These are phyloP conservation scores for Cygnus buccinator DNA, from an alignment of 2,113 vertebrate species.

Conservation along the genomic window DNA sequence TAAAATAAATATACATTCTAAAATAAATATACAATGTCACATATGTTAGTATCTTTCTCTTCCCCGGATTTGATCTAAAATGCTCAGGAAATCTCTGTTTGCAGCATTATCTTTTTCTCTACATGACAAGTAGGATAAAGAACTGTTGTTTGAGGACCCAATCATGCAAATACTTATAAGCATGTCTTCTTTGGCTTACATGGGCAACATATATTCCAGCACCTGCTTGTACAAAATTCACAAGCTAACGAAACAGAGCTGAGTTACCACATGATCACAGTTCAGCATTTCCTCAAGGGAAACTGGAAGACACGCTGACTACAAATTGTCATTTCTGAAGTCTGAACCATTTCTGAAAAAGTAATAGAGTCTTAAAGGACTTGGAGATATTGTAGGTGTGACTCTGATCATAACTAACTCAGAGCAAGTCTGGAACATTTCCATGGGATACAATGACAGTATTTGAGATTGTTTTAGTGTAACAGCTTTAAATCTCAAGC, in stretches of 20 bases:
- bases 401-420: neutral
- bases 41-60: neutral
- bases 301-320: neutral
- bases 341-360: neutral
- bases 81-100: neutral
- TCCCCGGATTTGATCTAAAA: neutral
- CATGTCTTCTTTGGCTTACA: neutral
- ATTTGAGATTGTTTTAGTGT: neutral
- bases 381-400: neutral
- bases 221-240: neutral
- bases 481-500: neutral
- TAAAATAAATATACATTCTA: neutral
- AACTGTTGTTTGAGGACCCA: neutral
- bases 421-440: neutral
- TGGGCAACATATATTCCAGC: neutral
- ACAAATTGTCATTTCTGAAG: neutral
- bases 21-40: neutral
- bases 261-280: neutral
- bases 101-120: neutral
- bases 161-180: neutral
- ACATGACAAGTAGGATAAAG: neutral
- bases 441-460: neutral
- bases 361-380: neutral
- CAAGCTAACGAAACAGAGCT: neutral
- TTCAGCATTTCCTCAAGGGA: neutral